These are phyloP conservation scores for Zaprionus kolodkinae DNA, from an alignment of 1,140 invertebrate species.

Conservation along the genomic window DNA sequence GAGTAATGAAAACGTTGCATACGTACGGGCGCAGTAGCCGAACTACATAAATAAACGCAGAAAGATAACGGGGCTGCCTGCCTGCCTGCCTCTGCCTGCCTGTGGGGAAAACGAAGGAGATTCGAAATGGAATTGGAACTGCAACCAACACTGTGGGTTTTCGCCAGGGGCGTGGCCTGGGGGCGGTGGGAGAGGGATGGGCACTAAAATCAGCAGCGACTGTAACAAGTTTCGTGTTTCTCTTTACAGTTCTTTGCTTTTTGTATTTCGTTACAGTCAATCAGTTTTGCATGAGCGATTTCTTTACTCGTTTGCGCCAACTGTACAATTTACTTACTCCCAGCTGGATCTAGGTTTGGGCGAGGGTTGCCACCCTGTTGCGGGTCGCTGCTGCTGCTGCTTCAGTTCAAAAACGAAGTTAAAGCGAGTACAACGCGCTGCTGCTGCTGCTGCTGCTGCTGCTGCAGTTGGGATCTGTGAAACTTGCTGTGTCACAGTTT, in stretches of 20 bases:
- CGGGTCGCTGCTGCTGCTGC: conserved; percentile 36
- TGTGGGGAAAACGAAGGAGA: not conserved
- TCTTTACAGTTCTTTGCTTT: conserved; percentile 71
- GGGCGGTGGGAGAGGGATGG: not conserved
- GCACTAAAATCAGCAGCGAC: conserved; percentile 75
- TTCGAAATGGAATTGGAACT: not conserved
- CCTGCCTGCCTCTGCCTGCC: conserved; percentile 12
- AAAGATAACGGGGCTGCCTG: conserved; percentile 57
- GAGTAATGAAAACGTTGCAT: conserved; percentile 73
- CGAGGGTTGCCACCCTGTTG: conserved; percentile 7
- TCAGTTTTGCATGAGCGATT: conserved; percentile 81
- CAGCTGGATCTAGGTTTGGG: not conserved
- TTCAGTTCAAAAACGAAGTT: conserved; percentile 49
- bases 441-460: conserved; percentile 25
- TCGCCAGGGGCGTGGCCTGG: not conserved
- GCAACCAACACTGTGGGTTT: not conserved
- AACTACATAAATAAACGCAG: conserved; percentile 72
- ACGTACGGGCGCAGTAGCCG: conserved; percentile 43
- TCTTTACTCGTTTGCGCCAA: conserved; percentile 81
- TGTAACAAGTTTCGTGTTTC: conserved; percentile 79
- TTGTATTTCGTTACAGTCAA: conserved; percentile 75
- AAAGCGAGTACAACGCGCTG: conserved; percentile 47
- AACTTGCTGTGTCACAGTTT: conserved; percentile 43
- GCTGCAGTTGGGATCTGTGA: conserved; percentile 32
- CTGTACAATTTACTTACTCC: conserved; percentile 72